phyloP scores from a whole-genome alignment of 2,888 invertebrate species.

The Callyntrura guangdongensis region DNA sequence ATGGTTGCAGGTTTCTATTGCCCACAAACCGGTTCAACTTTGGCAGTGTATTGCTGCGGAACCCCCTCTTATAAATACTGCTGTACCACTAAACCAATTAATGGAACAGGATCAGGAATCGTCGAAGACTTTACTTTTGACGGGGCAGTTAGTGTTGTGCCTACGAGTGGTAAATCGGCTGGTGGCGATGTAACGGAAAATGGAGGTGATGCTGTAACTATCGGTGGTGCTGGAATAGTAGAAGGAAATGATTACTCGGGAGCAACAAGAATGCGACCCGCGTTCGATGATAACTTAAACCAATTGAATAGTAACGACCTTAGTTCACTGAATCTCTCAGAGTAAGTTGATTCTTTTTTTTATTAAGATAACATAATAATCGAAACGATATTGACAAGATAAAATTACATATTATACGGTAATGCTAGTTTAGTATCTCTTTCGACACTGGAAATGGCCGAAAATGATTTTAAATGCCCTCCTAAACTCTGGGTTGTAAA shows the following conservation, averaged over 20 bases:
- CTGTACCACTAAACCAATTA: constrained; percentile 84
- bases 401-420: background rate
- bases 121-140: constrained; percentile 14
- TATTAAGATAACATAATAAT: background rate
- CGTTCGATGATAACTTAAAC: constrained; percentile 11
- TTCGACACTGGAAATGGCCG: background rate
- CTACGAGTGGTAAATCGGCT: background rate
- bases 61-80: constrained; percentile 86
- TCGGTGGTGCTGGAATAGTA: constrained; percentile 19
- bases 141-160: background rate
- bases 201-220: constrained; percentile 36
- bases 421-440: background rate
- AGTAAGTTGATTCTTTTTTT: constrained; percentile 28
- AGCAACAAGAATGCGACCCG: constrained; percentile 50
- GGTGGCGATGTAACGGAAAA: constrained; percentile 10
- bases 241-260: constrained; percentile 61
- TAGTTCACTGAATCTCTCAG: constrained; percentile 57
- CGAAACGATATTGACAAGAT: background rate
- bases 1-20: constrained; percentile 85
- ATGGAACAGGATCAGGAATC: constrained; percentile 64
- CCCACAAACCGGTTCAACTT: constrained; percentile 85
- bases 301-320: constrained; percentile 20
- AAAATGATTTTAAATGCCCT: constrained; percentile 84
- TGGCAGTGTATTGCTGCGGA: constrained; percentile 86
- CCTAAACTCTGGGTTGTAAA: constrained; percentile 97